Base-by-base conservation (phyloP, 2,888 invertebrate species). In the Euplagia quadripunctaria region DNA sequence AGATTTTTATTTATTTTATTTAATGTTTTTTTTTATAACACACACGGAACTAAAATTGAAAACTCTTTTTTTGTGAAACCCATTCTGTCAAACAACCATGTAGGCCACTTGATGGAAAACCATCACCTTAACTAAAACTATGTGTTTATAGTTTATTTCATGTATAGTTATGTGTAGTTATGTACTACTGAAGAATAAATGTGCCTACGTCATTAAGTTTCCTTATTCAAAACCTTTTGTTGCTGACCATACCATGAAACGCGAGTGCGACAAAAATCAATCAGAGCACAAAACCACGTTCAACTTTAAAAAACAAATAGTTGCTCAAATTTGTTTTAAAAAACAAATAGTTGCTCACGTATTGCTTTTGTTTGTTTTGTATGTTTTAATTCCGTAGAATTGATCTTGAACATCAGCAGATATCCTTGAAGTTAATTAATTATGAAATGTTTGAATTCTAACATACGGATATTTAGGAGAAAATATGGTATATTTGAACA, bases 351-450 rank as follows among this genome's bases (percentile, higher is more conserved):
- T 75, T 43, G 67, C 74, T 20, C 70, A 70, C 69, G 65, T 77
- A 74, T 69, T 74, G 71, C 66, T 74, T 66, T 64, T 64, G 68
- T 73, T 72, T 77, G 73, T 79, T 75, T 72, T 74, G n/a, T 63
- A 73, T 76, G 72, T 76, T 84, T 74, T 76, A 75, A 78, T 82
- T 84, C 73, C 77, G 69, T 58, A 72, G 70, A 82, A 76, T 71
- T 66, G 77, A 72, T 84, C 84, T 82, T 75, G 81, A 65, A 64
- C 42, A 68, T 52, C 46, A 52, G 70, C 72, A 63, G 68, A 78
- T 70, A 73, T 68, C 73, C 76, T 78, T 82, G 79, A 68, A 69
- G 71, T 51, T 74, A 73, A 79, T 80, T 77, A 72, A 70, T 82
- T 74, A 70, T 51, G 72, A 79, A 80, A 79, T 64, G 69, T 76